Evolutionary conservation across 2,888 invertebrate genomes (phyloP).

Genomic region (Thymelicus sylvestris): DNA sequence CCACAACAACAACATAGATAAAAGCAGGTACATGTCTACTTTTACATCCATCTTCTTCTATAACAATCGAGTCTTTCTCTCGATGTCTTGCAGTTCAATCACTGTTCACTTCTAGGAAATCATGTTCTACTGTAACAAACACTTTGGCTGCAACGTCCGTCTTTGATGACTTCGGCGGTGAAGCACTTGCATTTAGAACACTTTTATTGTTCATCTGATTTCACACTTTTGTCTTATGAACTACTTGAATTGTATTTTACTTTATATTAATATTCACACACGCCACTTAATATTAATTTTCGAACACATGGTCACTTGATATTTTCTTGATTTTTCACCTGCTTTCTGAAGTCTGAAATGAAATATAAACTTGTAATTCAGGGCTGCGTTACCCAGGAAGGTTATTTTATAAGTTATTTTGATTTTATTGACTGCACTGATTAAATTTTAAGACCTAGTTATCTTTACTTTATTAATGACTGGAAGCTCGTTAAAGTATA

Average conservation of each 20-base stretch:
- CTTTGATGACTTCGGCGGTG: neutral
- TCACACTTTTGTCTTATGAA: neutral
- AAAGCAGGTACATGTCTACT: constrained; percentile 48
- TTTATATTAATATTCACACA: neutral
- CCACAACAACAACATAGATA: constrained; percentile 51
- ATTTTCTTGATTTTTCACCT: neutral
- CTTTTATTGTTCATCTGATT: constrained; percentile 1
- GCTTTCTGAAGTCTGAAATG: neutral
- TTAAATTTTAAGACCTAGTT: too few relatives aligned
- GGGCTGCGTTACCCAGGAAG: too few relatives aligned
- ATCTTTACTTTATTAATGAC: too few relatives aligned
- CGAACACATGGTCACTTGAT: neutral
- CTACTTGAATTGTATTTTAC: neutral
- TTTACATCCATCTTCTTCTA: constrained; percentile 52
- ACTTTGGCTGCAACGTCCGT: constrained; percentile 28
- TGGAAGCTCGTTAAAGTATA: too few relatives aligned
- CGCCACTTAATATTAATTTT: neutral
- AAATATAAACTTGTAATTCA: neutral
- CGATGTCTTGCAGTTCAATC: neutral
- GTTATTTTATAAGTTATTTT: too few relatives aligned
- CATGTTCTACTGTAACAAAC: neutral
- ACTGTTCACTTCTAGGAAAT: constrained; percentile 18
- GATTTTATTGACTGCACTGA: too few relatives aligned
- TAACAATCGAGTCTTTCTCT: constrained; percentile 20
- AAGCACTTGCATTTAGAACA: constrained; percentile 23